A percentile compares a stretch with the other conserved stretches of the same genome.
Conservation (phyloP, 2,113 vertebrate species). For the Sceloporus tristichus region DNA sequence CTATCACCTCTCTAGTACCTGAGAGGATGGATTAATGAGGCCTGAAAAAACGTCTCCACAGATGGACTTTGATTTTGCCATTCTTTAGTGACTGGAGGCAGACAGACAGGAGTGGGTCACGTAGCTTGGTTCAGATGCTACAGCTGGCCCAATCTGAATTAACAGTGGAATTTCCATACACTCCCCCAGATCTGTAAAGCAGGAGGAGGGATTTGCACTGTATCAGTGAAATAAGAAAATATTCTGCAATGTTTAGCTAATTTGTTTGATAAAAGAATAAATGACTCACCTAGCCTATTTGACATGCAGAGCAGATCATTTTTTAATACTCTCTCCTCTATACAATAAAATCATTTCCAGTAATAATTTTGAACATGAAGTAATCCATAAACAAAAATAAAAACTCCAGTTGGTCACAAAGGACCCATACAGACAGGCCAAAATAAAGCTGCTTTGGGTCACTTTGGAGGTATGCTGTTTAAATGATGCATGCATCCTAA, state of each 20-base stretch:
- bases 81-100: slow-evolving; percentile 15
- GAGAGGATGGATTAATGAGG: slow-evolving; percentile 53
- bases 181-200: not conserved
- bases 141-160: slow-evolving; percentile 5
- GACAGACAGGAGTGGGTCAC: not conserved
- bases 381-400: too few species aligned
- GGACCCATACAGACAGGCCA: too few species aligned
- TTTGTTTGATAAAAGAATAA: slow-evolving; percentile 8
- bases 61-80: slow-evolving; percentile 9
- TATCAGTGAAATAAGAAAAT: not conserved
- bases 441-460: too few species aligned
- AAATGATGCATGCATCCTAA: too few species aligned
- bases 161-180: slow-evolving; percentile 32
- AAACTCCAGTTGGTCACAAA: too few species aligned
- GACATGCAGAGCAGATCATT: too few species aligned
- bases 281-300: too few species aligned
- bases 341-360: too few species aligned
- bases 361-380: too few species aligned
- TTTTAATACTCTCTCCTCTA: too few species aligned
- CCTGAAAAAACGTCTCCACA: slow-evolving; percentile 43
- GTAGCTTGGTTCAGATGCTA: slow-evolving; percentile 35
- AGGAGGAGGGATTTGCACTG: not conserved
- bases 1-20: slow-evolving; percentile 20
- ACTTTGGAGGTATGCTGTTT: too few species aligned
- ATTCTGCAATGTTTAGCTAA: slow-evolving; percentile 17